Conservation (phyloP, 2,113 vertebrate genomes). For the Ameiurus melas region DNA sequence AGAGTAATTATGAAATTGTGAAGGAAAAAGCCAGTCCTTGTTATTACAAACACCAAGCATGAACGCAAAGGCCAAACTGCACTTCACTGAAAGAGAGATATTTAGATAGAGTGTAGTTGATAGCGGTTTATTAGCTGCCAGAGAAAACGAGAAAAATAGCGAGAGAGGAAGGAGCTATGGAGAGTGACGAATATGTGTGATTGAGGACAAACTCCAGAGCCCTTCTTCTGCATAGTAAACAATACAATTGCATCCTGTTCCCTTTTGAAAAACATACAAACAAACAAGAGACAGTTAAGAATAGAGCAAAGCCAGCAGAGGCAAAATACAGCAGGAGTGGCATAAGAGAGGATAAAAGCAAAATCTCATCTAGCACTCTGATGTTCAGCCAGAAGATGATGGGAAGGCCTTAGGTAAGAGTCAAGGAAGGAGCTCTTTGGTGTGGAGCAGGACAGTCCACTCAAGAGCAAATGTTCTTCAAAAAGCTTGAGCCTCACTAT, state of each 20-base stretch:
- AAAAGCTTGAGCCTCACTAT: constrained; percentile 10
- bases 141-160: constrained; percentile 16
- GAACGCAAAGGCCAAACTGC: constrained; percentile 42
- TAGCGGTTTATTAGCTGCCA: constrained; percentile 68
- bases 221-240: constrained; percentile 90
- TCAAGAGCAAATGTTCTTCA: constrained; percentile 15
- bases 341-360: constrained; percentile 5
- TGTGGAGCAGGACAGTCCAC: constrained; percentile 47
- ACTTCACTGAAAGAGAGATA: constrained; percentile 12
- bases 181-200: constrained; percentile 63
- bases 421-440: constrained; percentile 66
- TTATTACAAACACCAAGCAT: constrained; percentile 17
- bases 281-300: constrained; percentile 31
- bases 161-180: constrained; percentile 34
- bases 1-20: constrained; percentile 53
- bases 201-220: constrained; percentile 60
- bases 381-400: constrained; percentile 4
- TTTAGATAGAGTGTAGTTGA: constrained; percentile 15
- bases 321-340: constrained; percentile 14
- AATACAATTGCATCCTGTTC: constrained; percentile 73
- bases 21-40: constrained; percentile 16
- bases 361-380: constrained; percentile 19
- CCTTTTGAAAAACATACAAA: constrained; percentile 31
- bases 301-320: constrained; percentile 50
- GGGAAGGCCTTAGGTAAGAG: constrained; percentile 23